These are phyloP conservation scores for Nemopilema nomurai DNA, from an alignment of 30 jellyfish, hydroid and myxozoan genomes.

Conservation along the genomic window DNA sequence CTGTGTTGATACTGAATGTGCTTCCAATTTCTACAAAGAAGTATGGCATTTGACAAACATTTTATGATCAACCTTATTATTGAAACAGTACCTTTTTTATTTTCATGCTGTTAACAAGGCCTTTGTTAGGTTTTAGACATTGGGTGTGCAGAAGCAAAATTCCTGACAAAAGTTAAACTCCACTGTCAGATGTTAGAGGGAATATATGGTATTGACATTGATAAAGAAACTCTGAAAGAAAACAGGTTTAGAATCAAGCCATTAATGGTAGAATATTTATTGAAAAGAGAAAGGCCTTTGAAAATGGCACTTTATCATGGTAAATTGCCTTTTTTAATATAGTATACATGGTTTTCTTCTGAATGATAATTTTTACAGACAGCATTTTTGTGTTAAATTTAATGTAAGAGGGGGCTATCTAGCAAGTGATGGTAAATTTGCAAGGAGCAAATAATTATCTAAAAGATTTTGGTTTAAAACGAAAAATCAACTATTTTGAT, in stretches of 20 bases:
- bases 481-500: no score
- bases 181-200: constrained; percentile 77
- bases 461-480: no score
- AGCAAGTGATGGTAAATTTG: no score
- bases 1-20: no score
- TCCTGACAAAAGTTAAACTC: constrained; percentile 58
- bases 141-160: constrained; percentile 96
- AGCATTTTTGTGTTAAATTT: no score
- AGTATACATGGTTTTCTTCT: neutral
- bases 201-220: constrained; percentile 90
- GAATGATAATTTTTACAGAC: no score
- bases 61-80: no score
- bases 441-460: no score
- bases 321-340: neutral
- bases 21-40: no score
- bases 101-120: neutral
- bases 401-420: no score
- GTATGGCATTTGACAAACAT: no score
- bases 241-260: constrained; percentile 74
- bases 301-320: constrained; percentile 88
- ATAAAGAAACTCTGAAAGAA: constrained; percentile 46
- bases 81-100: neutral
- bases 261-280: constrained; percentile 64
- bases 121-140: constrained; percentile 88
- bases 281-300: constrained; percentile 65